Percentiles rank a stretch among this genome's conserved stretches.
These are phyloP conservation scores for Cossypha dichroa DNA, from an alignment of 2,797 vertebrate species.

Conservation along the genomic window DNA sequence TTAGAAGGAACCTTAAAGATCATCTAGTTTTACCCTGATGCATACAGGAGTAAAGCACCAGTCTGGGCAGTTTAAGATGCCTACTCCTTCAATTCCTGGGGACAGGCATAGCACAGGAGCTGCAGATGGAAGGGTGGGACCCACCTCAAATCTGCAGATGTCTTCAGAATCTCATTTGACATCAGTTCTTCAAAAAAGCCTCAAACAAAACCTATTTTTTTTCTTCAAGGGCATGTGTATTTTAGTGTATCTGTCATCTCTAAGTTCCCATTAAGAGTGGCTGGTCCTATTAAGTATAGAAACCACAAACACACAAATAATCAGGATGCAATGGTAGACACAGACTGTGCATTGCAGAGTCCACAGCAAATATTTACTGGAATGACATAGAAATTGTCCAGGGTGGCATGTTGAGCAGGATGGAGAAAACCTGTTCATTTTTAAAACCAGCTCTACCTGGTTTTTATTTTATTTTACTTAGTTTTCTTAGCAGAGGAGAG, in stretches of 20 bases:
- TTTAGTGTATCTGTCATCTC: background rate
- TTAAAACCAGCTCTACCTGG: background rate
- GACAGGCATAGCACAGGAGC: background rate
- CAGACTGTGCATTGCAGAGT: background rate
- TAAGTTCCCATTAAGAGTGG: background rate
- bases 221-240: rapidly evolving
- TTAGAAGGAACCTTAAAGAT: background rate
- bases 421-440: background rate
- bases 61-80: background rate
- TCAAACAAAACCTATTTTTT: background rate
- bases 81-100: background rate
- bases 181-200: background rate
- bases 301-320: background rate
- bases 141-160: no score
- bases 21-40: background rate
- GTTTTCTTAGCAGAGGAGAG: background rate
- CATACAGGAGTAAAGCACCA: background rate
- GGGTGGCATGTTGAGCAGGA: background rate
- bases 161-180: background rate
- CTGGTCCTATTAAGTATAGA: background rate
- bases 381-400: background rate
- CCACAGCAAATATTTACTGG: background rate
- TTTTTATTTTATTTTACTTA: background rate
- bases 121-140: background rate
- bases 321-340: background rate